Base-by-base conservation (phyloP, 1,140 invertebrate species). In the Phenacoccus solenopsis region DNA sequence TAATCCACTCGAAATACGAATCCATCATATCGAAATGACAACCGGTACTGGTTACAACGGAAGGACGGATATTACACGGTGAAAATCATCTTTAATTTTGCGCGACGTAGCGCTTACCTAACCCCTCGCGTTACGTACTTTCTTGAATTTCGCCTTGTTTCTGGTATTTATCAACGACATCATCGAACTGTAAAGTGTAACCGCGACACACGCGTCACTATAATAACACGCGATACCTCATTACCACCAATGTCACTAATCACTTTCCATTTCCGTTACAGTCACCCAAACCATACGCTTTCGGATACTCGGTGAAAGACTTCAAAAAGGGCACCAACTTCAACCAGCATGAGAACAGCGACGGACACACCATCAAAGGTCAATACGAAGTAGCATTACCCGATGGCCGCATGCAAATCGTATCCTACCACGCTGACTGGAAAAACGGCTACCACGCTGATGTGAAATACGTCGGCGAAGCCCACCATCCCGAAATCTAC, bases 391-490 rank as follows among this genome's bases (percentile, higher is more conserved):
- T 90, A 27, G 82, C 84, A 72, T 80, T 90, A 70, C 88, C 89
- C 0, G 88, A 90, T 76, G 88, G 88, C 16, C 81, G 89, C 35
- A 85, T 84, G n/a, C 83, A 84, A 73, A 81, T 83, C 74, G 88
- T 90, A 13, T 87, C 85, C 3, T 91, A 91, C 77, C 88, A 86
- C 57, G 89, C 89, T 0, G 89, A 90, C 74, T 88, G 87, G 85
- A 83, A 86, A 75, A 88, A 84, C 7, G 89, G 89, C 9, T 90
- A 88, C 79, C 87, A 90, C 76, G 88, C 88, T n/a, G 86, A 90
- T 71, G 88, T 90, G 1, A 83, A 85, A 72, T 91, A 90, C 75
- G 87, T 89, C 75, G 88, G 88, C 2, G 84, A 86, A 71, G 85
- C 87, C 0, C 81, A 80, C 22, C 88, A 86, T 73, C 86, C 86